Base-by-base conservation (phyloP, 1,140 invertebrate species). In the Octopus sinensis region DNA sequence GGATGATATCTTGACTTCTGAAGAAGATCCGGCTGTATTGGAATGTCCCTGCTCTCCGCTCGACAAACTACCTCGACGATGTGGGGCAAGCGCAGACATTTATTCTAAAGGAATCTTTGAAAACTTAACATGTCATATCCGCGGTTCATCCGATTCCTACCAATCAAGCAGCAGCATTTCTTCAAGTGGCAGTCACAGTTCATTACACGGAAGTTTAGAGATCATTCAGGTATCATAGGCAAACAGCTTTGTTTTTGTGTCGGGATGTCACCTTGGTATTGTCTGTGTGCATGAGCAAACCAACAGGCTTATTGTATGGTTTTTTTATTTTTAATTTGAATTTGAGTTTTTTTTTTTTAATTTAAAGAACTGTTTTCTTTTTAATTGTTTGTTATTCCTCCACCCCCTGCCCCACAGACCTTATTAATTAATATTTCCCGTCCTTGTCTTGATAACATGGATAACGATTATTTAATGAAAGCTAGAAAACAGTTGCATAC, bases 121-220 rank as follows among this genome's bases (percentile, higher is more conserved):
- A 53, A 82, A 85, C 54, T 76, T 86, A 77, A 81, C 83, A 68
- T 87, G 84, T 78, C 82, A 79, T 13, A 82, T 81, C 81, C 83
- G 83, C 3, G 86, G 85, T 5, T 83, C 85, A 23, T 83, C 86
- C 4, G 89, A 90, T 73, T 85, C 86, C 17, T 89, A 90, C 82
- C 89, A 89, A 71, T 89, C 89, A 78, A 88, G 83, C 80, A 89
- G 89, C 80, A 90, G 88, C 83, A 86, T 90, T 80, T 89, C 89
- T 53, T 90, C 89, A 7, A 87, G 84, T 53, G 86, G 89, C 78
- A 91, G 90, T 84, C 89, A 89, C 77, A 87, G 84, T 75, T 90
- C 89, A 23, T 81, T 90, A 53, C 89, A 90, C 79, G 87, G 89
- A 71, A 89, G 89, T 82, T 82, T 89, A 80, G 89, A 91, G 81